Conservation (phyloP, 2,797 vertebrate species). For the Crenichthys baileyi region DNA sequence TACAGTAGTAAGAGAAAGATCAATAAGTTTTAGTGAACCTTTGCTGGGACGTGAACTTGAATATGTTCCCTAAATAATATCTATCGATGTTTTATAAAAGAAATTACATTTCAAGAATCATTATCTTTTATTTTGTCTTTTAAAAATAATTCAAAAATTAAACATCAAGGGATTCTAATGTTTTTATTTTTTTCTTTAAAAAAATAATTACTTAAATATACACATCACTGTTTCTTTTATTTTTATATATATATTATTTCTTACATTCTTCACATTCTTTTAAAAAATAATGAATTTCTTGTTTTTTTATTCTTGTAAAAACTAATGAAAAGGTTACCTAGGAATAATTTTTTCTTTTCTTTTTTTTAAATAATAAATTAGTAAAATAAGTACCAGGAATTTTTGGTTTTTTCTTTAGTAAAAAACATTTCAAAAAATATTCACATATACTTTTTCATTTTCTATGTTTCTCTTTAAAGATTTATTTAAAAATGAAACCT, state of each 20-base stretch:
- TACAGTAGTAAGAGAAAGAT: background rate
- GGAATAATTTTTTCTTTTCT: too few species aligned
- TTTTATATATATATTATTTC: background rate
- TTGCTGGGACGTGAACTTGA: background rate
- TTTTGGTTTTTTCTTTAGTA: background rate
- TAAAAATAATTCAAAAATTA: background rate
- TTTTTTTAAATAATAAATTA: background rate
- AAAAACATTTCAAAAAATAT: background rate
- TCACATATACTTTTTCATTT: background rate
- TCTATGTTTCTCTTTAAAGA: background rate
- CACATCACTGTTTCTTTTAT: background rate
- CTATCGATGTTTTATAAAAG: background rate
- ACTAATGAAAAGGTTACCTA: background rate
- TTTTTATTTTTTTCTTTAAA: background rate
- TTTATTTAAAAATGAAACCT: background rate
- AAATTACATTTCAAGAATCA: background rate
- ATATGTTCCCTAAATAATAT: background rate
- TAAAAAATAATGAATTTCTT: background rate
- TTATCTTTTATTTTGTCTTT: background rate
- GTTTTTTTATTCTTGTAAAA: background rate
- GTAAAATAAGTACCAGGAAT: background rate
- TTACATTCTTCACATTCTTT: background rate
- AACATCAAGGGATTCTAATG: background rate
- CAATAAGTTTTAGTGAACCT: background rate
- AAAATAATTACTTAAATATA: background rate